A percentile compares a stretch with the other conserved stretches of the same genome.
Evolutionary conservation across 2,888 invertebrate genomes (phyloP).

Genomic region (Nephrotoma appendiculata): DNA sequence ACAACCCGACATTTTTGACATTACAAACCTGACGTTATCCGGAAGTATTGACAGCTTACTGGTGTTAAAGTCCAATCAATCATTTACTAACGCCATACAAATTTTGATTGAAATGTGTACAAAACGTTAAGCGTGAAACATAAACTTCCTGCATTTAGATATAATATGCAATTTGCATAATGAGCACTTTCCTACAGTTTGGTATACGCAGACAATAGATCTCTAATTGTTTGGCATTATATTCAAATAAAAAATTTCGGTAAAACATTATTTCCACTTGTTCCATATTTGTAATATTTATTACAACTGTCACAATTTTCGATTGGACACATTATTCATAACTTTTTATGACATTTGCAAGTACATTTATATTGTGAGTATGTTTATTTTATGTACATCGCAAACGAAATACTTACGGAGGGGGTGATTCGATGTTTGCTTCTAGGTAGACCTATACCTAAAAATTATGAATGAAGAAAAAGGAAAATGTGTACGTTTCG

Average conservation of each 20-base stretch:
- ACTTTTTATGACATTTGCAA: not conserved
- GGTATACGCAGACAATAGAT: not conserved
- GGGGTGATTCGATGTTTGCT: not conserved
- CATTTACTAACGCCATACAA: no score
- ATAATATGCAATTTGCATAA: not conserved
- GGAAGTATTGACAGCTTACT: no score
- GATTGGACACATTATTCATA: not conserved
- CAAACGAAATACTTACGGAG: not conserved
- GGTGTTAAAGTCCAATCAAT: no score
- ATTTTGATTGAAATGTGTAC: no score
- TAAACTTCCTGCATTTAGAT: not conserved
- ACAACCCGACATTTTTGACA: no score
- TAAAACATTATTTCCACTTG: not conserved
- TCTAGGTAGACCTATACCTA: not conserved
- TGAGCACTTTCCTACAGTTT: not conserved
- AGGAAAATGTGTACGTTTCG: not conserved
- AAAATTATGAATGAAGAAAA: not conserved
- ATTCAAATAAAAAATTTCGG: not conserved
- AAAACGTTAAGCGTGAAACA: no score
- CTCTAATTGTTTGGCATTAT: not conserved
- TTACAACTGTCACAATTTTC: not conserved
- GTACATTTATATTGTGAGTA: not conserved
- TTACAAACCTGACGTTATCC: no score
- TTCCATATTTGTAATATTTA: not conserved
- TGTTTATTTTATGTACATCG: no score